Conservation (phyloP, 2,888 invertebrate genomes). For the Zhuqinia jingwanae region DNA sequence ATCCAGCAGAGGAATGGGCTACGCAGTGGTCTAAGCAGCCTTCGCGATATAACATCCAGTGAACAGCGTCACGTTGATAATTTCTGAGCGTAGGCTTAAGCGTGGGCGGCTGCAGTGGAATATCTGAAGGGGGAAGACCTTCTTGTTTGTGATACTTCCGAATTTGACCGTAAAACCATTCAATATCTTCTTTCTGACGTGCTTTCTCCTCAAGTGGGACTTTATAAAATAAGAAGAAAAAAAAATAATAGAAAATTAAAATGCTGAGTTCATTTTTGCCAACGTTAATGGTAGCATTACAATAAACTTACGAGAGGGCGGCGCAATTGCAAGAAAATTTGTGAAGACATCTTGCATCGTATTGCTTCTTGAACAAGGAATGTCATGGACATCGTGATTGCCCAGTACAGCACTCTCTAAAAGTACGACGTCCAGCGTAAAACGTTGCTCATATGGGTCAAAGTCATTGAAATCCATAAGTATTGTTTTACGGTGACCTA, state of each 20-base stretch:
- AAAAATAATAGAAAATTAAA: background rate
- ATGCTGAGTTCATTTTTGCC: too few relatives aligned
- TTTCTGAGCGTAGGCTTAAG: constrained; percentile 84
- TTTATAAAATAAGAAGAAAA: constrained; percentile 1
- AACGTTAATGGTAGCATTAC: too few relatives aligned
- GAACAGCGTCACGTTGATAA: constrained; percentile 86
- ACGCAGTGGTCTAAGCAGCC: constrained; percentile 67
- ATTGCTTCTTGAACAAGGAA: constrained; percentile 31
- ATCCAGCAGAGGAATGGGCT: constrained; percentile 42
- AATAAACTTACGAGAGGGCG: constrained; percentile 42
- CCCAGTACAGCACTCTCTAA: constrained; percentile 61
- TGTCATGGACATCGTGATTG: constrained; percentile 62
- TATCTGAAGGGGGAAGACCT: constrained; percentile 61
- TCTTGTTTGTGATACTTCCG: constrained; percentile 76
- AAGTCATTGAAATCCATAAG: constrained; percentile 60
- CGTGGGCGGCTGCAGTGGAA: constrained; percentile 80
- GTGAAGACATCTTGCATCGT: constrained; percentile 47
- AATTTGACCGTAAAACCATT: constrained; percentile 78
- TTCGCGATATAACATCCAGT: constrained; percentile 87
- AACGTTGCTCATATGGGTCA: constrained; percentile 10
- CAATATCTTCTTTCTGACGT: constrained; percentile 76
- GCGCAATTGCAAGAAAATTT: constrained; percentile 58
- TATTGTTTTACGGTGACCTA: constrained; percentile 64
- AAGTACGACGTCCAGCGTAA: constrained; percentile 65
- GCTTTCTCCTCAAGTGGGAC: constrained; percentile 43